Evolutionary conservation across 2,888 invertebrate species (phyloP).

Genomic region (Julus scanicus): DNA sequence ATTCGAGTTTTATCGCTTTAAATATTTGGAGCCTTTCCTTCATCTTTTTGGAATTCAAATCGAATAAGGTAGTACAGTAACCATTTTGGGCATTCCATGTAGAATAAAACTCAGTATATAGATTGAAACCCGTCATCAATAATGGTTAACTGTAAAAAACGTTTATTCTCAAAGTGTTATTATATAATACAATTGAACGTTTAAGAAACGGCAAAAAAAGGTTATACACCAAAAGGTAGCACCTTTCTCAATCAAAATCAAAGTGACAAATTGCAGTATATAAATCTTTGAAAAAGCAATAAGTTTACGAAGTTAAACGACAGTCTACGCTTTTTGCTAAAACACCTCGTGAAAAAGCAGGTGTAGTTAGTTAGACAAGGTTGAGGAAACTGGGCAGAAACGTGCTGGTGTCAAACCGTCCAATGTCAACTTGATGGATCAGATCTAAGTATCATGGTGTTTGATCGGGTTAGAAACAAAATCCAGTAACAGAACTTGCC

Average conservation of each 20-base stretch:
- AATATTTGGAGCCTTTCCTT: no score
- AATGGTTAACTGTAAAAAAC: conserved; percentile 19
- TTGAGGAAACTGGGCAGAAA: not conserved
- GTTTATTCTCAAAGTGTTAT: conserved; percentile 29
- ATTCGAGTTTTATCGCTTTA: no score
- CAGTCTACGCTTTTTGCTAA: not conserved
- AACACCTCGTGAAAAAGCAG: not conserved
- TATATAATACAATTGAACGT: conserved; percentile 13
- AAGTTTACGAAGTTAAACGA: not conserved
- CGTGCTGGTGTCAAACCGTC: not conserved
- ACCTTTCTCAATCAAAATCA: conserved; percentile 6
- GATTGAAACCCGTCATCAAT: no score
- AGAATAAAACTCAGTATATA: no score
- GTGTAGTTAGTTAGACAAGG: not conserved
- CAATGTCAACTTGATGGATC: no score
- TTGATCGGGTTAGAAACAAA: no score
- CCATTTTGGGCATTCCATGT: no score
- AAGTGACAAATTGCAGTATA: conserved; percentile 15
- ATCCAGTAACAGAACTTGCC: not conserved
- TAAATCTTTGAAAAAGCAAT: not conserved
- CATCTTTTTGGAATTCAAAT: no score
- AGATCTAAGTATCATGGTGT: not conserved
- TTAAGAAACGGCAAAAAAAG: not conserved
- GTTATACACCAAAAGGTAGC: not conserved
- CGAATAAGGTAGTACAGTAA: no score